Conservation (phyloP, 2,797 vertebrate genomes). For the Acanthiza pusilla region DNA sequence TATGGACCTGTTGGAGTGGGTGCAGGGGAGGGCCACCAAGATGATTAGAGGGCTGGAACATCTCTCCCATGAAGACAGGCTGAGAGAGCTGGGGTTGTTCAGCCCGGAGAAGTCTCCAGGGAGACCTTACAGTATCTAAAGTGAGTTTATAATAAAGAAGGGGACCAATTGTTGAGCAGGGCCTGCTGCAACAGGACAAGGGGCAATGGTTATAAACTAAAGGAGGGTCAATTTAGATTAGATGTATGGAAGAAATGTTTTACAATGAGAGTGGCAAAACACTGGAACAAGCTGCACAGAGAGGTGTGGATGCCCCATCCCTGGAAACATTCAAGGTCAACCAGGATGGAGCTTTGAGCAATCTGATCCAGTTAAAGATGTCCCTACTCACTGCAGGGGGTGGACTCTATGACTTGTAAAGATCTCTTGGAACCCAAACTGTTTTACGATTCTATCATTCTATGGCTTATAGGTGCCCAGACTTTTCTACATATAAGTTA, state of each 20-base stretch:
- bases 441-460: background rate
- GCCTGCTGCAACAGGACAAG: background rate
- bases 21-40: background rate
- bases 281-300: background rate
- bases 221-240: accelerated
- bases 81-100: background rate
- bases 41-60: background rate
- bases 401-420: background rate
- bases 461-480: background rate
- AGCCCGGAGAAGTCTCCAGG: background rate
- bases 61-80: background rate
- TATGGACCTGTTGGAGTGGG: background rate
- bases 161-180: background rate
- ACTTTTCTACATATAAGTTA: background rate
- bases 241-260: background rate
- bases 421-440: background rate
- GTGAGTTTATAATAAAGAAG: accelerated
- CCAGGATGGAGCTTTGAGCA: background rate
- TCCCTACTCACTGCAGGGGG: background rate
- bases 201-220: background rate
- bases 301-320: background rate
- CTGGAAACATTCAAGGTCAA: background rate
- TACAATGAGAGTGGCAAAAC: background rate
- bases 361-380: background rate
- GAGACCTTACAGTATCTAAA: background rate